Percentiles rank a stretch among this genome's conserved stretches.
These are phyloP conservation scores for Agelas oroides DNA, from an alignment of 37 sponge, comb jelly and placozoan genomes.

Conservation along the genomic window DNA sequence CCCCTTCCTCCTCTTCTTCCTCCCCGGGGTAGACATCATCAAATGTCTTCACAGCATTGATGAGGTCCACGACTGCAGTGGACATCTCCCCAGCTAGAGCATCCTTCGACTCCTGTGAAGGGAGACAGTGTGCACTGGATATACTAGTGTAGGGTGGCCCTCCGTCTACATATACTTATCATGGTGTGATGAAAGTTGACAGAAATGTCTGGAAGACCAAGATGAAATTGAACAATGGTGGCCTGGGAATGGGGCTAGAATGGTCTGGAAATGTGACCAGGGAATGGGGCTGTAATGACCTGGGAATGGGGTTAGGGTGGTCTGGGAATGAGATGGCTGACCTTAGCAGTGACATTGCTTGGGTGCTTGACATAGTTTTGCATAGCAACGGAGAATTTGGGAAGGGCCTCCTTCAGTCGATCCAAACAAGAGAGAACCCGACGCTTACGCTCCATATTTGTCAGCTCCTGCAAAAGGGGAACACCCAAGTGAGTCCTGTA, in stretches of 20 bases:
- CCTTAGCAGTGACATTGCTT: conserved; percentile 25
- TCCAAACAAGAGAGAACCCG: conserved; percentile 42
- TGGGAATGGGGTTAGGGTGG: not conserved
- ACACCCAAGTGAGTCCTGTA: not conserved
- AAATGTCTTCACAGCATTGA: conserved; percentile 43
- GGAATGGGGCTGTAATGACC: not conserved
- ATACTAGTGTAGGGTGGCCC: no score
- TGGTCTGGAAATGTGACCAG: no score
- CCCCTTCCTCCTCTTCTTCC: not conserved
- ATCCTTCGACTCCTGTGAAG: conserved; percentile 32
- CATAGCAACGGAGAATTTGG: conserved; percentile 64
- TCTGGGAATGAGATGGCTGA: not conserved
- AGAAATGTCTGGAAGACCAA: not conserved
- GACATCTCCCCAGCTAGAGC: conserved; percentile 10
- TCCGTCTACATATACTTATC: not conserved
- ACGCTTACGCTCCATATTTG: conserved; percentile 46
- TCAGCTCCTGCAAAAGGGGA: conserved; percentile 60
- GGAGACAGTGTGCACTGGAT: no score
- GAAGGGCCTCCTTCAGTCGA: conserved; percentile 62
- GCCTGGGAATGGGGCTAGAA: no score
- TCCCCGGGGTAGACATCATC: conserved; percentile 9
- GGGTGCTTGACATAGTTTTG: conserved; percentile 75
- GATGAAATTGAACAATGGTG: no score
- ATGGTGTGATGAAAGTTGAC: not conserved
- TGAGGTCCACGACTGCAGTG: conserved; percentile 25